A percentile compares a stretch with the other conserved stretches of the same genome.
Conservation (phyloP, 2,888 invertebrate genomes). For the Trachelus tabidus region DNA sequence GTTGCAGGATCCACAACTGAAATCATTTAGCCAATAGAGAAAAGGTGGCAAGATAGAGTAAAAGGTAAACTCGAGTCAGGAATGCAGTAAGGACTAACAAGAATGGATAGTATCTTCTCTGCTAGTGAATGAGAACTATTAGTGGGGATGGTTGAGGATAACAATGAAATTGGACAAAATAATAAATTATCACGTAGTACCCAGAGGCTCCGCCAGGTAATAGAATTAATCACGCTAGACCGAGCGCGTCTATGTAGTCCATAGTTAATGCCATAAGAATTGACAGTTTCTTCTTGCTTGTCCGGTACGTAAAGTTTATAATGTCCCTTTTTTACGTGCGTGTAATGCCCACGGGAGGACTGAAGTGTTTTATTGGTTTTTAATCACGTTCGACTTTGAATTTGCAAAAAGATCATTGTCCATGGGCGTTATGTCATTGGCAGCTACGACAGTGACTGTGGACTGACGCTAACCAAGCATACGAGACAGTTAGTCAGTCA, state of each 20-base stretch:
- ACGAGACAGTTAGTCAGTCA: neutral
- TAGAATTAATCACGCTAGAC: conserved; percentile 53
- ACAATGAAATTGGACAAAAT: conserved; percentile 49
- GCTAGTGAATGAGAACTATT: conserved; percentile 41
- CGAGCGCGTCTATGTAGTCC: neutral
- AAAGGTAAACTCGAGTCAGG: neutral
- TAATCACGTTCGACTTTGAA: too few species aligned
- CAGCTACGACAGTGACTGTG: neutral
- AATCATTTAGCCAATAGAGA: neutral
- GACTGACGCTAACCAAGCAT: neutral
- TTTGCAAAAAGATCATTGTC: neutral
- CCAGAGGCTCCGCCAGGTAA: conserved; percentile 38
- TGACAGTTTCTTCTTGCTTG: neutral
- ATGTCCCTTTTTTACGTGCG: neutral
- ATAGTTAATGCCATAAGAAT: neutral
- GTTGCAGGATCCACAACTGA: neutral
- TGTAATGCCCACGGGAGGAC: conserved; percentile 2
- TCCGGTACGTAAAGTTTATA: neutral
- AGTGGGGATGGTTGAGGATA: conserved; percentile 44
- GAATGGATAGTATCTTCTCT: conserved; percentile 45
- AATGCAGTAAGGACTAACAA: conserved; percentile 31
- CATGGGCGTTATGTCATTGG: neutral
- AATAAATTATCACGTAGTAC: conserved; percentile 36
- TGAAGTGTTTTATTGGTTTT: neutral
- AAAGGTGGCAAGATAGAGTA: neutral